phyloP scores from a whole-genome alignment of 2,113 vertebrate genomes.

The Macroglossus sobrinus region DNA sequence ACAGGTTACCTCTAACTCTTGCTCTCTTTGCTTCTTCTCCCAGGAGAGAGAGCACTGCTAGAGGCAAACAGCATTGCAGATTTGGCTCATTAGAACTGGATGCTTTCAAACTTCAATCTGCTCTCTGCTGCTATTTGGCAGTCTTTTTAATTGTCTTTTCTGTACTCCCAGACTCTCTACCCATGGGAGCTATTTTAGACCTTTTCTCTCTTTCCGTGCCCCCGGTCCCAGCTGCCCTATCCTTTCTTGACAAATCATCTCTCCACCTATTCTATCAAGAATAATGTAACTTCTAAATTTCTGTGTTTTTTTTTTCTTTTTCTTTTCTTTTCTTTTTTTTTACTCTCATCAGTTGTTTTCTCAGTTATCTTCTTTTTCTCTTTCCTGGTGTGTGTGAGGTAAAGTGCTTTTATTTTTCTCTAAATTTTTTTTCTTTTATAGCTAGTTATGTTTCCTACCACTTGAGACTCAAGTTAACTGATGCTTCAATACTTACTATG shows the following conservation, averaged over 20 bases:
- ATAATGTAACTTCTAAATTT: conserved; percentile 29
- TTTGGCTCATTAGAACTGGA: conserved; percentile 74
- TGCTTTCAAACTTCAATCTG: conserved; percentile 76
- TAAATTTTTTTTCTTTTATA: neutral
- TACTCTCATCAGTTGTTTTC: neutral
- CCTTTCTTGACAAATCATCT: conserved; percentile 8
- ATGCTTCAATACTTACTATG: neutral
- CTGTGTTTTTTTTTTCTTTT: neutral
- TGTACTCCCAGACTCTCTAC: conserved; percentile 56
- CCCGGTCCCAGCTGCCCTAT: conserved; percentile 53
- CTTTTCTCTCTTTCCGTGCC: conserved; percentile 52
- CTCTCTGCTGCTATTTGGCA: conserved; percentile 73
- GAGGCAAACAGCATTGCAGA: conserved; percentile 68
- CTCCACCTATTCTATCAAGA: conserved; percentile 49
- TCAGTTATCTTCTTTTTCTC: neutral
- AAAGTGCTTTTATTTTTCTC: neutral
- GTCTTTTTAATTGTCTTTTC: conserved; percentile 74
- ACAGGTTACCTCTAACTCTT: conserved; percentile 24
- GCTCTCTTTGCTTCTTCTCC: conserved; percentile 41
- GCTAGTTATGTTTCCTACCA: neutral
- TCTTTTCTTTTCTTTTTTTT: neutral
- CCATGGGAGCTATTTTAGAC: conserved; percentile 69
- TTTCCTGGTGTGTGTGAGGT: neutral
- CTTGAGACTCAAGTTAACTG: neutral
- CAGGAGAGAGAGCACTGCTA: conserved; percentile 58